A percentile compares a stretch with the other conserved stretches of the same genome.
Evolutionary conservation across 2,797 vertebrate genomes (phyloP).

Genomic region (Enteromius thamalakanensis): DNA sequence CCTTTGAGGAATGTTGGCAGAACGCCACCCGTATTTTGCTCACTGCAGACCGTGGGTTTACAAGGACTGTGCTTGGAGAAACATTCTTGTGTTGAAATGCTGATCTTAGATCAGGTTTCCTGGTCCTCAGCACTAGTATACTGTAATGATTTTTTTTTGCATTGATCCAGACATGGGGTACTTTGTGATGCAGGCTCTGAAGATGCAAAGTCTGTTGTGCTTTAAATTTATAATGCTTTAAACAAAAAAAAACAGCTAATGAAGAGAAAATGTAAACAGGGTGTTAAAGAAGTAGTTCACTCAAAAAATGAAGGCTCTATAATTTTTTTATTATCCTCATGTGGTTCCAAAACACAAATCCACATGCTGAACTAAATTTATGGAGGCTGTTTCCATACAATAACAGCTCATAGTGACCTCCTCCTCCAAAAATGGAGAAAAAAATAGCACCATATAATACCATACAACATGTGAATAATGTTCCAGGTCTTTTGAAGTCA

Average conservation of each 20-base stretch:
- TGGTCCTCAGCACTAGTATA: neutral
- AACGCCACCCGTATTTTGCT: slow-evolving; percentile 43
- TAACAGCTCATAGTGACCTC: neutral
- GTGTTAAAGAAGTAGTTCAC: neutral
- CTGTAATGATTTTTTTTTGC: slow-evolving; percentile 15
- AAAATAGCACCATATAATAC: neutral
- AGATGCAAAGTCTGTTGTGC: neutral
- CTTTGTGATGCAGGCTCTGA: slow-evolving; percentile 13
- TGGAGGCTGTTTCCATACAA: neutral
- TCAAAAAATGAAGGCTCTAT: neutral
- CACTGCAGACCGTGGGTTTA: slow-evolving; percentile 7
- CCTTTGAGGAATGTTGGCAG: slow-evolving; percentile 56
- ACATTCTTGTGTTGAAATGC: slow-evolving; percentile 38
- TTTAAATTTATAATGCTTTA: neutral
- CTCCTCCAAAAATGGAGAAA: neutral
- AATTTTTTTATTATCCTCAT: neutral
- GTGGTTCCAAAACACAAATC: neutral
- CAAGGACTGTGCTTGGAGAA: slow-evolving; percentile 20
- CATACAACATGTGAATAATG: neutral
- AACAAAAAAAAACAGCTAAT: neutral
- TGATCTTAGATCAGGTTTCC: slow-evolving; percentile 47
- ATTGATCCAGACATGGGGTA: slow-evolving; percentile 27
- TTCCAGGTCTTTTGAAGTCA: neutral
- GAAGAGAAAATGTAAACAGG: neutral
- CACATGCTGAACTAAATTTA: neutral